phyloP scores from a whole-genome alignment of 2,888 invertebrate species.

The Heteromurus nitidus region DNA sequence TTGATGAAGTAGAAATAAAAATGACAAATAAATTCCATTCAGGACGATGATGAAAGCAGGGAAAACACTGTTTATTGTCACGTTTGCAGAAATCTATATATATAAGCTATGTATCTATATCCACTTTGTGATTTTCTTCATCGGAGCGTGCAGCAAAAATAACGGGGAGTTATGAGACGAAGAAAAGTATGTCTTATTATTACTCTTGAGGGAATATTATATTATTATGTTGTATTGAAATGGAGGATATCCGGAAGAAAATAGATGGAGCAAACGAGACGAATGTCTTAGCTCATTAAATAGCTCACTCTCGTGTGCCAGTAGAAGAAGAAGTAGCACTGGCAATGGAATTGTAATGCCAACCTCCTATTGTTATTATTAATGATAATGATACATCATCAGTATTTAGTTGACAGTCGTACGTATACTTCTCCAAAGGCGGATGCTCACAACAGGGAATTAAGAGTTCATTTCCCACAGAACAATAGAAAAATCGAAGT shows the following conservation, averaged over 20 bases:
- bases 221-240: conserved; percentile 33
- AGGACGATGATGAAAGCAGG: conserved; percentile 24
- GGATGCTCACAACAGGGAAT: conserved; percentile 60
- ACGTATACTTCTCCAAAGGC: conserved; percentile 22
- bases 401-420: conserved; percentile 55
- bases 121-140: too few relatives aligned
- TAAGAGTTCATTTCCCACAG: conserved; percentile 61
- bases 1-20: conserved; percentile 52
- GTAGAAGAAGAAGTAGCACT: conserved; percentile 1
- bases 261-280: conserved; percentile 50
- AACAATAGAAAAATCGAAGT: conserved; percentile 48
- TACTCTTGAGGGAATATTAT: conserved; percentile 8
- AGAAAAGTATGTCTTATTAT: too few relatives aligned
- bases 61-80: conserved; percentile 9
- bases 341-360: neutral
- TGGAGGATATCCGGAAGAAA: conserved; percentile 52
- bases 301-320: neutral
- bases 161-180: neutral
- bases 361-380: conserved; percentile 60
- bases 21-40: conserved; percentile 56
- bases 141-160: too few relatives aligned
- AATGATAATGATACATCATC: conserved; percentile 59
- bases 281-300: conserved; percentile 58
- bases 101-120: too few relatives aligned
- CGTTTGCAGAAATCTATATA: conserved; percentile 26